Evolutionary conservation across 2,797 vertebrate species (phyloP), one percentile per base, ranked within the genome.

Genomic region (Trematomus bernacchii): DNA sequence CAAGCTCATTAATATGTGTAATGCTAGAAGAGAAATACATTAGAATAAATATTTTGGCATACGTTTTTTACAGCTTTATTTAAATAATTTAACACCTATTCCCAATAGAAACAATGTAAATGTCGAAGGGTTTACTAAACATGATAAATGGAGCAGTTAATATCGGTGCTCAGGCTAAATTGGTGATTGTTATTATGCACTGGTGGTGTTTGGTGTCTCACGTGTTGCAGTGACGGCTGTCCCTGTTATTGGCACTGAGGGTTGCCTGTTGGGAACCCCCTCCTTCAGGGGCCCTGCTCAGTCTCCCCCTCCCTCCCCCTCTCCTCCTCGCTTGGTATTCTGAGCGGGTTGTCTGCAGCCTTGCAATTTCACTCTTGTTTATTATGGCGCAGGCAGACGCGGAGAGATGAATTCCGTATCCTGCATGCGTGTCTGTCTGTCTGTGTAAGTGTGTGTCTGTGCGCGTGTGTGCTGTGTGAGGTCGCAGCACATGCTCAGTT

Each of bases 401-500:
- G 94, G 89, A 82, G 95, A 93, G 95, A 96, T 95, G 92, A 95
- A 95, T 96, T 93, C 95, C 94, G 91, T 85, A 73, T 88, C 87
- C 73, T 81, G 92, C 84, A 84, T 85, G 93, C 79, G 85, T 84
- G 83, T 83, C 93, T 89, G 92, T 85, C 93, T 93, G 94, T 73
- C 87, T 85, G 77, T 70, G 94, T 87, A 84, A 77, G 88, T 55
- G 78, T 53, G 63, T 71, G 92, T 66, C 81, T 40, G 93, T 85
- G 84, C 79, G 93, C 89, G 93, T 84, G 92, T 62, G 83, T 37
- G 84, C 76, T 84, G 89, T 91, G 94, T 91, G 89, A 92, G 95
- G 97, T 98, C 97, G 98, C 95, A 93, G 98, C 98, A 97, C 98
- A 99, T 99, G 98, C 98, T 98, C 98, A 98, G 97, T 99, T 84